These are phyloP conservation scores for Brachionus paranguensis DNA, from an alignment of 1,140 invertebrate species.

Conservation along the genomic window DNA sequence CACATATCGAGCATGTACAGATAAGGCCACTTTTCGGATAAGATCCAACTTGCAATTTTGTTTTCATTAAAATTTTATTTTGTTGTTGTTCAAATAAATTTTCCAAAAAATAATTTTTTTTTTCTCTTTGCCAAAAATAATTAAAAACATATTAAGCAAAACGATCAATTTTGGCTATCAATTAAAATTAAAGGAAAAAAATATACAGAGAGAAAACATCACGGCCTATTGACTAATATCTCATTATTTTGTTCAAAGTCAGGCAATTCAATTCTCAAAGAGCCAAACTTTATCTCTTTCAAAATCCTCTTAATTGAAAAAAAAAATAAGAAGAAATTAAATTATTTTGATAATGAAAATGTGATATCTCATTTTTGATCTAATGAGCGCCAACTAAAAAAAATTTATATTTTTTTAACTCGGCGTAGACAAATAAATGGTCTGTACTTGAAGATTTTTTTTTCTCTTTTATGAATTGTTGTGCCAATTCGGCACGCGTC, in stretches of 20 bases:
- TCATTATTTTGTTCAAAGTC: background rate
- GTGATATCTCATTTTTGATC: no score
- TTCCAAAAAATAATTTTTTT: no score
- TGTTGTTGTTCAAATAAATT: no score
- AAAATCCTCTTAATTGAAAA: no score
- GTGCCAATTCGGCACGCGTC: background rate
- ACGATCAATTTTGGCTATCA: background rate
- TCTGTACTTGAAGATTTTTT: background rate
- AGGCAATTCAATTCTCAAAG: background rate
- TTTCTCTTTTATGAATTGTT: background rate
- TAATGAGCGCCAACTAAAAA: no score
- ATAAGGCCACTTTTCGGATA: no score
- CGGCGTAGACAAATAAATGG: background rate
- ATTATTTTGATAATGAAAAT: no score
- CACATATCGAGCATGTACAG: background rate
- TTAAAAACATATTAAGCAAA: background rate
- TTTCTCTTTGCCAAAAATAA: background rate
- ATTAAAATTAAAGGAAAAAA: background rate
- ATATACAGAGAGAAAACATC: background rate
- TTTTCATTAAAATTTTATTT: no score
- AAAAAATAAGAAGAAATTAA: no score
- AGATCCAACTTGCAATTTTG: no score
- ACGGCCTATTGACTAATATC: background rate
- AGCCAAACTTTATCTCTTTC: no score
- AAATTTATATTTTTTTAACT: no score